These are phyloP conservation scores for Polypedilum pembai DNA, from an alignment of 1,140 invertebrate genomes.

Conservation along the genomic window DNA sequence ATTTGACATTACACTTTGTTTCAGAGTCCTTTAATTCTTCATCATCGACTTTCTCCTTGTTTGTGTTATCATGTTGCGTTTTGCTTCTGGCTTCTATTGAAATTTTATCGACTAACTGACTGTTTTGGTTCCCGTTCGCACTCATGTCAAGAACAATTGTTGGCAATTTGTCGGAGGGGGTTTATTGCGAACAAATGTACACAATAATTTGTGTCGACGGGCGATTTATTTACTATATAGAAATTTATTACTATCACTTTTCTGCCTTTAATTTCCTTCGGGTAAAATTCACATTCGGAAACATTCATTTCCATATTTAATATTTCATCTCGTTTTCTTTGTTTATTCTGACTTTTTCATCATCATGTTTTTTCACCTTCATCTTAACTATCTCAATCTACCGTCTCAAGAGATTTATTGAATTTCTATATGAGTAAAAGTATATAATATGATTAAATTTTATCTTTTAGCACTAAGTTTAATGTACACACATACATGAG, in stretches of 20 bases:
- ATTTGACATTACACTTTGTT: too few relatives aligned
- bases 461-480: too few relatives aligned
- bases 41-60: not conserved
- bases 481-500: too few relatives aligned
- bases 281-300: slow-evolving; percentile 4
- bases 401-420: not conserved
- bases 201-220: not conserved
- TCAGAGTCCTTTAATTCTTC: too few relatives aligned
- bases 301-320: not conserved
- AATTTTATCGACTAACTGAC: slow-evolving; percentile 12
- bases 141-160: slow-evolving; percentile 23
- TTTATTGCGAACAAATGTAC: not conserved
- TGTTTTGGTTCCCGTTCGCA: not conserved
- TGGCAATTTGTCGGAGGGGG: not conserved
- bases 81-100: not conserved
- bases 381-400: not conserved
- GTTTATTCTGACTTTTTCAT: not conserved
- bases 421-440: too few relatives aligned
- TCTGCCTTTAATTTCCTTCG: not conserved
- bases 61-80: not conserved
- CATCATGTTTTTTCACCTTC: slow-evolving; percentile 10
- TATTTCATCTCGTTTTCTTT: not conserved
- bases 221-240: not conserved
- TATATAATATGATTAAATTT: too few relatives aligned
- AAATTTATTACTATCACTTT: not conserved